Conservation (phyloP, 2,113 vertebrate species). For the Micronycteris hirsuta region DNA sequence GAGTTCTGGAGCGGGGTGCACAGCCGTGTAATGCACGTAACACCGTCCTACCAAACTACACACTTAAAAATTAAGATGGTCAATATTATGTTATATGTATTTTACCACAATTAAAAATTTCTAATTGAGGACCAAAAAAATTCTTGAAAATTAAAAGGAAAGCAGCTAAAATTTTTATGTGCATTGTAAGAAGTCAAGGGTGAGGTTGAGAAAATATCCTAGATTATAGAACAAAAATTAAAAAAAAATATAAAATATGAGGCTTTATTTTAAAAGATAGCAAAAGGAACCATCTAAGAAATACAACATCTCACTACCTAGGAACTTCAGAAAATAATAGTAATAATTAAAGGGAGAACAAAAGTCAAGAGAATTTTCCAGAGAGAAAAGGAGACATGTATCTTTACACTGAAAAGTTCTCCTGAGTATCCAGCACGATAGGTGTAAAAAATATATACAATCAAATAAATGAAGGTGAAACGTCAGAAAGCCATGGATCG, state of each 20-base stretch:
- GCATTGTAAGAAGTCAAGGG: background rate
- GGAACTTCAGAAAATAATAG: background rate
- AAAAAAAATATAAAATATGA: background rate
- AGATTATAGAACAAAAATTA: background rate
- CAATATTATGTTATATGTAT: background rate
- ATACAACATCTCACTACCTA: background rate
- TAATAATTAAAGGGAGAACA: background rate
- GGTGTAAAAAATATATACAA: background rate
- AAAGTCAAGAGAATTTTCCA: background rate
- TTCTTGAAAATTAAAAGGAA: background rate
- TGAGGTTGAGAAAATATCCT: background rate
- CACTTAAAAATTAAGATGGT: background rate
- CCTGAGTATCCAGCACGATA: background rate
- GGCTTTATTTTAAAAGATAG: background rate
- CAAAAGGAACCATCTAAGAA: background rate
- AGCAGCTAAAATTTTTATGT: background rate
- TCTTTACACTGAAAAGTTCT: background rate
- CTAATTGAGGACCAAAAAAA: background rate
- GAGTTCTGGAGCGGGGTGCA: background rate
- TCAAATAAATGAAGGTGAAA: background rate
- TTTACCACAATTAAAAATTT: background rate
- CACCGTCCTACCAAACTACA: background rate
- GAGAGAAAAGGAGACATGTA: background rate
- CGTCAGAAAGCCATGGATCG: background rate
- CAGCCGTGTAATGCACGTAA: no score